Evolutionary conservation across 1,140 invertebrate genomes (phyloP), one percentile per base, ranked within the genome.

Genomic region (Tetramorium parvispinum): DNA sequence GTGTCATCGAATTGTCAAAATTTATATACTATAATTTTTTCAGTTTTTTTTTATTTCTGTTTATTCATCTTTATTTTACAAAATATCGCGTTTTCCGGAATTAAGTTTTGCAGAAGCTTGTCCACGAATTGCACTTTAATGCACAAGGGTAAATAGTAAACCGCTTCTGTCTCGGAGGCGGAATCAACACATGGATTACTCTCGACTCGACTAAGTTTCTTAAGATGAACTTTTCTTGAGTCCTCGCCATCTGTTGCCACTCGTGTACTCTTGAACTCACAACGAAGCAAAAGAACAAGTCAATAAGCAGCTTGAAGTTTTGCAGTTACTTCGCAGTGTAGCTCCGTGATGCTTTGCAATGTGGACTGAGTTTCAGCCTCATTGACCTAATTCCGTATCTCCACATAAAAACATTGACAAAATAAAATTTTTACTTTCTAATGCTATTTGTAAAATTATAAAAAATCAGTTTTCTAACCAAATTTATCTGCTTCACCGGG

Each of bases 261-360:
- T 83, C 40, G 68, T 83, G 68, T 83, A 73, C 53, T 83, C 68
- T 57, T 59, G 79, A 81, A 81, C 78, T 81, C 49, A n/a, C 63
- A 27, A 75, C 37, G 68, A 46, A 75, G 79, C 68, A 83, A 83
- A 61, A 83, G 68, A 83, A 83, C 79, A 75, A 75, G 79, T 75
- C 79, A 83, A 83, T 83, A 83, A 83, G 79, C 79, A 83, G 79
- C 79, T 83, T 83, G 68, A 53, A 83, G 68, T 83, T 83, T 59
- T 43, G 40, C 68, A 73, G 68, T 16, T 18, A 27, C 68, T 83
- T 75, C 27, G 53, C 59, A 83, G 68, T 27, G 43, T 73, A 83
- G 68, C 40, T 81, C 49, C 53, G 37, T 7, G 53, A 73, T 43
- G 53, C 24, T 57, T 73, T 21, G 40, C 53, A 43, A 81, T 71